Evolutionary conservation across 2,888 invertebrate species (phyloP), one percentile per base, ranked within the genome.

Genomic region (Diogma glabrata): DNA sequence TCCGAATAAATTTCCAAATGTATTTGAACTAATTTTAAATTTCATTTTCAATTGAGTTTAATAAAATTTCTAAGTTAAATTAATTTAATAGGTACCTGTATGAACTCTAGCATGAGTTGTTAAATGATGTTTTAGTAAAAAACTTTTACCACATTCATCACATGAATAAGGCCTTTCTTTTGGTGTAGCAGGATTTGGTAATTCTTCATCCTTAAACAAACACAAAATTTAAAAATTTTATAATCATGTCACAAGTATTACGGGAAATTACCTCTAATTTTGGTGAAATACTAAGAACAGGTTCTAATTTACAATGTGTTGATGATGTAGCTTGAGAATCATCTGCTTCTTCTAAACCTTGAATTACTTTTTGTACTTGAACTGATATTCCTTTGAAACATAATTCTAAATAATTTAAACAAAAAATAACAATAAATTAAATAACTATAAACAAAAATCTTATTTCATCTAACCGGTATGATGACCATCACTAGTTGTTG

Each of bases 31-130:
- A n/a, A n/a, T n/a, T n/a, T n/a, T n/a, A n/a, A n/a, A n/a, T n/a
- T n/a, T n/a, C n/a, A n/a, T n/a, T n/a, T n/a, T n/a, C n/a, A n/a
- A n/a, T n/a, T n/a, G n/a, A n/a, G n/a, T n/a, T n/a, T n/a, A n/a
- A n/a, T n/a, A n/a, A n/a, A n/a, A n/a, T n/a, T n/a, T n/a, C n/a
- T n/a, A n/a, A n/a, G n/a, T n/a, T n/a, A n/a, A n/a, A n/a, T n/a
- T n/a, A n/a, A n/a, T n/a, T n/a, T n/a, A 9, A 24, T 19, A 19
- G 55, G 51, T 63, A 78, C 78, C 86, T 51, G 86, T 86, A 64
- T 88, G 87, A 4, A 87, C 86, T 61, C 87, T 76, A 52, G 84
- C 84, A 62, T 88, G 87, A 26, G 87, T 87, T 3, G 87, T 87
- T 53, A 88, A 75, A 68, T 88, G 88, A 65, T 88, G 88, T 66